Base-by-base conservation (phyloP, 2,888 invertebrate species). In the Charanyca ferruginea region DNA sequence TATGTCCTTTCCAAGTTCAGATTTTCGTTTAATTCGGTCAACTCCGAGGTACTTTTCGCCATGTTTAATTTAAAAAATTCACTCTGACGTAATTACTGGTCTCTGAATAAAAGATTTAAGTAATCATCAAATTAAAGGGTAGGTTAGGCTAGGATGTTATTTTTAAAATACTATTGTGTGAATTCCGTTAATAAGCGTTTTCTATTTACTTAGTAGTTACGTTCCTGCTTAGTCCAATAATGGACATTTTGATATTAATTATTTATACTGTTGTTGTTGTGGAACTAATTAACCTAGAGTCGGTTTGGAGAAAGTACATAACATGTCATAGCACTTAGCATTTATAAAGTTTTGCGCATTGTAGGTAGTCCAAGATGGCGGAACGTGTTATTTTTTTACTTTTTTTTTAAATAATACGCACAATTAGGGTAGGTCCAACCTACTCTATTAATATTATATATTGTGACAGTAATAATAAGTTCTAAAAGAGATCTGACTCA, bases 251-350 rank as follows among this genome's bases (percentile, higher is more conserved):
- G 3, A 13, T 28, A 13, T 42, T 18, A 49, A 18, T 44, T 32
- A 23, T 28, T n/a, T n/a, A n/a, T n/a, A n/a, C n/a, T n/a, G n/a
- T n/a, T n/a, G 8, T 9, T 63, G 1, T 28, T 20, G 2, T 55
- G 38, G 8, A 45, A 45, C 20, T 48, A 54, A 48, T 53, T 61
- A 62, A 61, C 47, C 55, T 58, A 55, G 49, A 18, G 58, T 38
- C n/a, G 23, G 55, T 47, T 52, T 20, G 18, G 63, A 60, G 74
- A 74, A 74, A 73, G 73, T 73, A 45, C 48, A 65, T 44, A 54
- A 48, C 32, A 25, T n/a, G n/a, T n/a, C n/a, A n/a, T 61, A 73
- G 53, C 35, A 51, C 8, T 54, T 20, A 59, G 18, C 8, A n/a
- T n/a, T n/a, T 1, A 18, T 53, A 49, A 35, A 47, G 13, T 61